A percentile compares a stretch with the other conserved stretches of the same genome.
Evolutionary conservation across 1,140 invertebrate species (phyloP).

Genomic region (Rhysida immarginata): DNA sequence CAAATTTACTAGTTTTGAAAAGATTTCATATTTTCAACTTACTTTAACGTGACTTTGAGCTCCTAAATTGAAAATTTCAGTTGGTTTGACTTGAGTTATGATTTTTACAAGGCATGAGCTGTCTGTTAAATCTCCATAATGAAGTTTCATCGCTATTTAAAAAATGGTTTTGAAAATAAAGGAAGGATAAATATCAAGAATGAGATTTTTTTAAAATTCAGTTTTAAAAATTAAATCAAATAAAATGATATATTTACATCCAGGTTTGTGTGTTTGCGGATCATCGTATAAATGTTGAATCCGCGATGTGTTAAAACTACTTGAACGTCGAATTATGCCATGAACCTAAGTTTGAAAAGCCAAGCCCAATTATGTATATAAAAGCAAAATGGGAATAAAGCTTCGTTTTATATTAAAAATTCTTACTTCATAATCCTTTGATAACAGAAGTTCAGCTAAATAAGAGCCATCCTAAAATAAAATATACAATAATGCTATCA

Average conservation of each 20-base stretch:
- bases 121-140: constrained; percentile 99
- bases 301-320: constrained; percentile 89
- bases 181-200: neutral
- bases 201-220: neutral
- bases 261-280: constrained; percentile 55
- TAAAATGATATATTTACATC: constrained; percentile 14
- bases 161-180: too few species aligned
- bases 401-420: neutral
- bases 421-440: constrained; percentile 71
- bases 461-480: constrained; percentile 90
- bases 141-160: constrained; percentile 61
- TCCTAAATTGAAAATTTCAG: constrained; percentile 97
- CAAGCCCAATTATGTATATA: constrained; percentile 11
- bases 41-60: constrained; percentile 99
- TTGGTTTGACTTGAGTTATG: constrained; percentile 67
- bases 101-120: constrained; percentile 93
- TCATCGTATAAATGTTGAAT: constrained; percentile 93
- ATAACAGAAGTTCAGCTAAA: constrained; percentile 84
- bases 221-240: neutral
- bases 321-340: constrained; percentile 84
- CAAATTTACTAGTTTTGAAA: neutral
- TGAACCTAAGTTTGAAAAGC: constrained; percentile 46
- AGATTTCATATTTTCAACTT: constrained; percentile 20
- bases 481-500: constrained; percentile 5
- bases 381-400: neutral